Evolutionary conservation across 2,113 vertebrate genomes (phyloP).

Genomic region (Saguinus midas): DNA sequence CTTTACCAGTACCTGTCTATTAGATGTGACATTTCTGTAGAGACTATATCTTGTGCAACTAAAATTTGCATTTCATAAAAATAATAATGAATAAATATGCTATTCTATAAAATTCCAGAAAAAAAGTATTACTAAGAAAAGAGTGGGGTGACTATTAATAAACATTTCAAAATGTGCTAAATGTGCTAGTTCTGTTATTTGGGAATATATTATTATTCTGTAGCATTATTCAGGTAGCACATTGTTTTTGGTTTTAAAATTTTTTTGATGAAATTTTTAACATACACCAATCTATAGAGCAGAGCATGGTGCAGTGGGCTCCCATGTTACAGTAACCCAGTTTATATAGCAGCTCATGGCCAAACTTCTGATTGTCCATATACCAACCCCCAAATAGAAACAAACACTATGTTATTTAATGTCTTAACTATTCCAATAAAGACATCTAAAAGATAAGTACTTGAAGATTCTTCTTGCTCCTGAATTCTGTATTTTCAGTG

Average conservation of each 20-base stretch:
- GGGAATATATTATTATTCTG: not conserved
- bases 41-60: conserved; percentile 29
- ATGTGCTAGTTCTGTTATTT: not conserved
- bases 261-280: not conserved
- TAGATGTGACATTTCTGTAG: conserved; percentile 57
- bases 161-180: not conserved
- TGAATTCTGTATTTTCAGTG: conserved; percentile 35
- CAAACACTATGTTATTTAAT: not conserved
- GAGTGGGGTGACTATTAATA: not conserved
- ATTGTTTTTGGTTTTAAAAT: not conserved
- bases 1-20: conserved; percentile 54
- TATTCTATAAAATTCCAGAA: conserved; percentile 17
- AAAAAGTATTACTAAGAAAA: not conserved
- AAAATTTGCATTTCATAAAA: conserved; percentile 40
- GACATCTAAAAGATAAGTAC: not conserved
- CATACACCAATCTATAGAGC: not conserved
- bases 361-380: not conserved
- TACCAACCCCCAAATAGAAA: not conserved
- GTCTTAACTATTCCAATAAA: not conserved
- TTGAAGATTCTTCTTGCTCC: not conserved
- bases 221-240: not conserved
- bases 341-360: not conserved
- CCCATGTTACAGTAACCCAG: not conserved
- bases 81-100: not conserved
- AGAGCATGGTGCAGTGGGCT: not conserved